These are phyloP conservation scores for Hydropotes inermis DNA, from an alignment of 2,113 vertebrate species.

Conservation along the genomic window DNA sequence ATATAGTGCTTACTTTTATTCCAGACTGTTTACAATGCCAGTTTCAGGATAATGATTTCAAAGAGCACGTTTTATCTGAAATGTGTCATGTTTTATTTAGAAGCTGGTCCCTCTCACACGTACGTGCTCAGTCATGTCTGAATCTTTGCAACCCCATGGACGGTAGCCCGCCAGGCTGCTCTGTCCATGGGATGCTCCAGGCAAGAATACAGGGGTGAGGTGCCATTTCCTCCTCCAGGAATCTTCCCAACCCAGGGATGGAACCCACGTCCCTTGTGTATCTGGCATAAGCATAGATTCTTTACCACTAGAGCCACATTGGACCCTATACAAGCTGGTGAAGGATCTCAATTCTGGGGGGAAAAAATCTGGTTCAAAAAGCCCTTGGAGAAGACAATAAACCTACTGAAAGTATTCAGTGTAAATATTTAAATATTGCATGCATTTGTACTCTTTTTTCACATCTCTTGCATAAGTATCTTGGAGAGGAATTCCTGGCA, in stretches of 20 bases:
- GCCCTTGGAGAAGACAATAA: neutral
- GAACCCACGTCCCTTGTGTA: neutral
- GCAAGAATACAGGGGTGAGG: neutral
- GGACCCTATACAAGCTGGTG: neutral
- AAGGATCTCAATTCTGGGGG: neutral
- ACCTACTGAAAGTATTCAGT: neutral
- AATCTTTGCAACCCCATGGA: neutral
- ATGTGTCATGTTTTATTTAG: neutral
- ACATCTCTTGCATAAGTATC: neutral
- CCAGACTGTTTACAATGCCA: neutral
- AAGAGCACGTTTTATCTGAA: neutral
- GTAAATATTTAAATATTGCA: neutral
- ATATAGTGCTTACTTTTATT: neutral
- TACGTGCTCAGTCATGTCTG: neutral
- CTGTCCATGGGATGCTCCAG: neutral
- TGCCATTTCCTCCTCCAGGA: neutral
- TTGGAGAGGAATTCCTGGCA: neutral
- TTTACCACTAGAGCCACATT: neutral
- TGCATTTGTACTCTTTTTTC: neutral
- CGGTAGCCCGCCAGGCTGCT: neutral
- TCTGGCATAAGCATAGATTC: neutral
- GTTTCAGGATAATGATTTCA: neutral
- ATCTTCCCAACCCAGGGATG: neutral
- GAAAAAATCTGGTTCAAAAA: neutral
- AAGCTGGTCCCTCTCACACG: rapidly evolving